phyloP scores from a whole-genome alignment of 2,797 vertebrate species.

The Triplophysa bombifrons region DNA sequence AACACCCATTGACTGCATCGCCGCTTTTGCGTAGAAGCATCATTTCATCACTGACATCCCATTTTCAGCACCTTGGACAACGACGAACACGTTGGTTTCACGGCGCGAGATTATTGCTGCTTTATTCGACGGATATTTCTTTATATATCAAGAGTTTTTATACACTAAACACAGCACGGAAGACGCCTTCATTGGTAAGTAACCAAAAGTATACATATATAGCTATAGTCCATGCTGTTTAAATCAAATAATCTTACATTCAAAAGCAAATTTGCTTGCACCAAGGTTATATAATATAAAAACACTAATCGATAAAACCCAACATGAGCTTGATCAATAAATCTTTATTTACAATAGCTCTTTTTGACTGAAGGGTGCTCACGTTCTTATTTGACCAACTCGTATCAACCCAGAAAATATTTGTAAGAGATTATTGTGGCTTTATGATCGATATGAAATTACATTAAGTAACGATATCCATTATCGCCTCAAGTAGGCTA shows the following conservation, averaged over 20 bases:
- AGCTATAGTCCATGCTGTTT: neutral
- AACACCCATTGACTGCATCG: slow-evolving; percentile 32
- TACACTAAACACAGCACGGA: neutral
- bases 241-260: neutral
- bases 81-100: slow-evolving; percentile 40
- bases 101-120: neutral
- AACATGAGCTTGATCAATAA: neutral
- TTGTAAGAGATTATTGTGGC: neutral
- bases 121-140: neutral
- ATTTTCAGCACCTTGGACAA: slow-evolving; percentile 61
- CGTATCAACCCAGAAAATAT: slow-evolving; percentile 45
- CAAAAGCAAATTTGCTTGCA: neutral
- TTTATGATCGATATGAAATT: neutral
- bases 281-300: neutral
- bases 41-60: slow-evolving; percentile 38
- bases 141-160: neutral
- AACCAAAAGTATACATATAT: neutral
- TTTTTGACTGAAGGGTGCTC: slow-evolving; percentile 1
- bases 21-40: slow-evolving; percentile 23
- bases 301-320: neutral
- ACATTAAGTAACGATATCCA: neutral
- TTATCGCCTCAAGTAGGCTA: too few relatives aligned
- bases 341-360: slow-evolving; percentile 17
- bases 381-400: neutral
- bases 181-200: slow-evolving; percentile 18